Base-by-base conservation (phyloP, 1,140 invertebrate species). In the silkworm (Bombyx mori) region DNA sequence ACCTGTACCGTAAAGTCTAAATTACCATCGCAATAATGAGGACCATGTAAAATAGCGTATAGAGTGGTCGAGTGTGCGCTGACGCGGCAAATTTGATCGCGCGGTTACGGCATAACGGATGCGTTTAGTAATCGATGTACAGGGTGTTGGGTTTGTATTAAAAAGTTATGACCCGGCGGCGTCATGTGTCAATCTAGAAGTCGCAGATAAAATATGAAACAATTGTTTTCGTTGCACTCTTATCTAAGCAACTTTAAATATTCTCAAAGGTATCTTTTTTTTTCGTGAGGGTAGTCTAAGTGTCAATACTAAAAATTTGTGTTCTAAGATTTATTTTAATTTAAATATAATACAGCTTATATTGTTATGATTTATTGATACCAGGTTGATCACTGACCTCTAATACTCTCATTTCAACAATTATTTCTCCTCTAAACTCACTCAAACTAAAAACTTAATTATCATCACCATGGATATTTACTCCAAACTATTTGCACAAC, bases 61-160 rank as follows among this genome's bases (percentile, higher is more conserved):
- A 44, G 55, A 9, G 57, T 42, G 62, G 61, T 56, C 57, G 57
- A 69, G 72, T 60, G 72, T 52, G 77, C 75, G 68, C 78, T 82
- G 82, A 82, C 77, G 78, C 82, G 70, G 72, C 77, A 80, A 82
- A 82, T 85, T 85, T 82, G 82, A 82, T 82, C 74, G 74, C 75
- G 82, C 75, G 81, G 81, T 82, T 81, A 78, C 55, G 68, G 68
- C 73, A 74, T 73, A 74, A 71, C 57, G 66, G 62, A 58, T 69
- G 65, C 82, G 77, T 76, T 85, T 80, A 82, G 82, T 69, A 73
- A 73, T 67, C 56, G 71, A 45, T 68, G 47, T 68, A 85, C 73
- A 80, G 78, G 61, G 6, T 75, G 77, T 42, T 75, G 7, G 1
- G 26, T 22, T 49, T 48, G 42, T 22, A 43, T 43, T 48, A 12